Base-by-base conservation (phyloP, 2,797 vertebrate genomes). In the Sus cebifrons region DNA sequence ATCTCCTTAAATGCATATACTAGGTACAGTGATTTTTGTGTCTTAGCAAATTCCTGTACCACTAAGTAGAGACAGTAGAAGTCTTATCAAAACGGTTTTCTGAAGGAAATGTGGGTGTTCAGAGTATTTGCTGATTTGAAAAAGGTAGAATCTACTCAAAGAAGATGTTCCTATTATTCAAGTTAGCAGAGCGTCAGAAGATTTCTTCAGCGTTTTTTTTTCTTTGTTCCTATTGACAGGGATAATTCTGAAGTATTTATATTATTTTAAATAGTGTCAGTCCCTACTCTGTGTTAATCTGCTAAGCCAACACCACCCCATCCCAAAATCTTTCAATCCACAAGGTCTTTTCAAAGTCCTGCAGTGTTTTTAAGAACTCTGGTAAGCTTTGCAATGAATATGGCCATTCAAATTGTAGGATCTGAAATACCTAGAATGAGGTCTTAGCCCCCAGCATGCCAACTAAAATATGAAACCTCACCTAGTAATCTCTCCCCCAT, bases 71-170 rank as follows among this genome's bases (percentile, higher is more conserved):
- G 10, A 65, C 40, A 77, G 15, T 60, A 64, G 5, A 90, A 91
- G 77, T 3, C 23, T 87, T 92, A n/a, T 25, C 54, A 64, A 67
- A 89, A 68, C 5, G 3, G 3, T 40, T 71, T 6, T 67, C 15
- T 60, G 23, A 56, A 36, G 74, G 44, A 73, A 71, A 64, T 56
- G 65, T 71, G 6, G 2, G 14, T 92, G 4, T 96, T 85, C 13
- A 10, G n/a, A 70, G 9, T 77, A 11, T 81, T n/a, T 83, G 25
- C 58, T 81, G 71, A 73, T 94, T 89, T 74, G 15, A n/a, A 68
- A 95, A 96, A 13, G 16, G 78, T 18, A 65, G 13, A 65, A 25
- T 92, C 49, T 91, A 58, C 54, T 62, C 87, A 67, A 89, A 89
- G n/a, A 90, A 90, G 62, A 82, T 21, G 56, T 81, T 60, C 29